phyloP scores from a whole-genome alignment of 2,113 vertebrate genomes.

The Hiodon tergisus region DNA sequence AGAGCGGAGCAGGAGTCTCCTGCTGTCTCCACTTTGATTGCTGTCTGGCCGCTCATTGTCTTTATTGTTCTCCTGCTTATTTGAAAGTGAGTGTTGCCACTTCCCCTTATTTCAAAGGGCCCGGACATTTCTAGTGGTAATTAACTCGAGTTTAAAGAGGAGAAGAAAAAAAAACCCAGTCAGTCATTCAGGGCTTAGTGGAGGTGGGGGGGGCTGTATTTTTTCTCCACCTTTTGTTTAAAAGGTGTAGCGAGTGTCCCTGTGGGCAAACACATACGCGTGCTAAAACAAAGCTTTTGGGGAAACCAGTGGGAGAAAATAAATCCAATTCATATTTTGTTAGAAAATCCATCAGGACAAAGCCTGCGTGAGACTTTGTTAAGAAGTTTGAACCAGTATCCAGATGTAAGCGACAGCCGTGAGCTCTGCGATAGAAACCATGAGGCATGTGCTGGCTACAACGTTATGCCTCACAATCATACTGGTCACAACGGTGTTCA shows the following conservation, averaged over 20 bases:
- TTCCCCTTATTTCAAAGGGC: conserved; percentile 28
- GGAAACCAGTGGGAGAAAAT: too few species aligned
- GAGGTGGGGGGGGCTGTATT: not conserved
- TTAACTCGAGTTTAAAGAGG: conserved; percentile 7
- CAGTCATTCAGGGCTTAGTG: not conserved
- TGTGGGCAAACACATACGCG: conserved; percentile 41
- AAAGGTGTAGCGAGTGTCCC: conserved; percentile 46
- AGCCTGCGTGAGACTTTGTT: too few species aligned
- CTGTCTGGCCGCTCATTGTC: conserved; percentile 41
- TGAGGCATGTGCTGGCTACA: too few species aligned
- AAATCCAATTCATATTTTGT: too few species aligned
- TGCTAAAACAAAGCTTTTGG: too few species aligned
- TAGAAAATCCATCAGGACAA: too few species aligned
- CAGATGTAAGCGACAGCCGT: too few species aligned
- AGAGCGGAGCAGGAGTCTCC: too few species aligned
- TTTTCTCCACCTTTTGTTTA: conserved; percentile 44
- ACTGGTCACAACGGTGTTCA: too few species aligned
- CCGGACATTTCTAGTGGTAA: conserved; percentile 7
- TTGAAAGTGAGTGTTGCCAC: conserved; percentile 39
- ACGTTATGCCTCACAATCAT: too few species aligned
- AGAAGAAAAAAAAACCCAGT: not conserved
- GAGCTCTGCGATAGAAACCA: too few species aligned
- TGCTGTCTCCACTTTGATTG: not conserved
- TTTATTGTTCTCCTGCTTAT: conserved; percentile 43
- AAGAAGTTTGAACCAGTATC: too few species aligned